Evolutionary conservation across 1,140 invertebrate genomes (phyloP).

Genomic region (Ganaspis sp.): DNA sequence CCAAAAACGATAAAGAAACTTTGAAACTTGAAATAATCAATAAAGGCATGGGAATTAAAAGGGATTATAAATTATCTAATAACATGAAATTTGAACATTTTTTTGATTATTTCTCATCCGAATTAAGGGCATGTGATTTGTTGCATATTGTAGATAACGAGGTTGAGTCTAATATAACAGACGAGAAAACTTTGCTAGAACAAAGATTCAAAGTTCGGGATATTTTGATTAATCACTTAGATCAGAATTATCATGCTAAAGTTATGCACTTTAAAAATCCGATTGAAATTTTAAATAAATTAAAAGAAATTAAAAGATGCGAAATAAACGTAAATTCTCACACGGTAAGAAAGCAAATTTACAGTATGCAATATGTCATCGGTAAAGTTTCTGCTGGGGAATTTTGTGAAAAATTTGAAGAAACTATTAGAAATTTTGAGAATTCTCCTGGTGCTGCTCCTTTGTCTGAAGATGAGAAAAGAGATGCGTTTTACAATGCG

Average conservation of each 20-base stretch:
- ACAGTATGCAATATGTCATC: not conserved
- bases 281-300: not conserved
- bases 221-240: not conserved
- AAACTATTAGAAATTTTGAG: not conserved
- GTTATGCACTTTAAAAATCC: not conserved
- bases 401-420: not conserved
- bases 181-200: not conserved
- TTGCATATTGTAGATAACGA: not conserved
- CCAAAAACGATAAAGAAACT: not conserved
- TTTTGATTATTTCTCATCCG: not conserved
- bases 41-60: not conserved
- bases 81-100: not conserved
- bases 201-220: not conserved
- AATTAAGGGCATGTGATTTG: not conserved
- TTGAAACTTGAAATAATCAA: not conserved
- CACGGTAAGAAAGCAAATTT: not conserved
- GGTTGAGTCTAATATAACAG: not conserved
- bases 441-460: not conserved
- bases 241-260: not conserved
- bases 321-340: not conserved
- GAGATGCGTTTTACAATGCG: conserved; percentile 44
- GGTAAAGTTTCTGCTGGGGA: not conserved
- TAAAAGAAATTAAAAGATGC: not conserved
- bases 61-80: not conserved
- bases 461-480: conserved; percentile 41